These are phyloP conservation scores for Onychomys leucogaster DNA, from an alignment of 2,797 vertebrate genomes.

Conservation along the genomic window DNA sequence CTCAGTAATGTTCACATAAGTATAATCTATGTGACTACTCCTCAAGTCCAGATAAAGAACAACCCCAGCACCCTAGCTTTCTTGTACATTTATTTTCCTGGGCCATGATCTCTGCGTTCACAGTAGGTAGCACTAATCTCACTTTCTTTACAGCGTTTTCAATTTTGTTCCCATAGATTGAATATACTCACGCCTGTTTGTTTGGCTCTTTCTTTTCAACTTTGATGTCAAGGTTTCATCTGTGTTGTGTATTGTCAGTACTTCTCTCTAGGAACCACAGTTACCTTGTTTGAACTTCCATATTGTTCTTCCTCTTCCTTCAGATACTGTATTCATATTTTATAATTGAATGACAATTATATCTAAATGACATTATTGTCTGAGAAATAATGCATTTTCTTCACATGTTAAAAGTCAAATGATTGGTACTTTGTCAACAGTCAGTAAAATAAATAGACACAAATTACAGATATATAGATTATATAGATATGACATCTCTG, in stretches of 20 bases:
- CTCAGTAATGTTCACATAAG: background rate
- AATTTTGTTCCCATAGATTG: slow-evolving; percentile 29
- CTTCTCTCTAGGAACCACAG: slow-evolving; percentile 52
- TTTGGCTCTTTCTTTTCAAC: slow-evolving; percentile 41
- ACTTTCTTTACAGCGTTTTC: slow-evolving; percentile 31
- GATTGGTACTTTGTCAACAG: too few species aligned
- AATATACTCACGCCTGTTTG: background rate
- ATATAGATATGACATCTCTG: background rate
- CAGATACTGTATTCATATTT: slow-evolving; percentile 16
- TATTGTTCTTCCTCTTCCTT: slow-evolving; percentile 1
- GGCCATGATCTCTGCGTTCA: background rate
- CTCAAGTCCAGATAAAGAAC: background rate
- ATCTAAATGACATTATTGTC: slow-evolving; percentile 37
- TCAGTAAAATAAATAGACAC: too few species aligned
- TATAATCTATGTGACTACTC: background rate
- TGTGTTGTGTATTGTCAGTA: background rate
- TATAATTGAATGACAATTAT: slow-evolving; percentile 45
- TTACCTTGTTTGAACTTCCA: slow-evolving; percentile 38
- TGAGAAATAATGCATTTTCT: background rate
- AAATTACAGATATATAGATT: too few species aligned
- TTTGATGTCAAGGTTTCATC: slow-evolving; percentile 4
- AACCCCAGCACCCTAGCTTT: background rate
- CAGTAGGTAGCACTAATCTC: background rate
- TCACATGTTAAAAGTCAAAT: slow-evolving; percentile 45
- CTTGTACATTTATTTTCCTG: background rate